Base-by-base conservation (phyloP, 2,888 invertebrate species). In the Alsophila aescularia region DNA sequence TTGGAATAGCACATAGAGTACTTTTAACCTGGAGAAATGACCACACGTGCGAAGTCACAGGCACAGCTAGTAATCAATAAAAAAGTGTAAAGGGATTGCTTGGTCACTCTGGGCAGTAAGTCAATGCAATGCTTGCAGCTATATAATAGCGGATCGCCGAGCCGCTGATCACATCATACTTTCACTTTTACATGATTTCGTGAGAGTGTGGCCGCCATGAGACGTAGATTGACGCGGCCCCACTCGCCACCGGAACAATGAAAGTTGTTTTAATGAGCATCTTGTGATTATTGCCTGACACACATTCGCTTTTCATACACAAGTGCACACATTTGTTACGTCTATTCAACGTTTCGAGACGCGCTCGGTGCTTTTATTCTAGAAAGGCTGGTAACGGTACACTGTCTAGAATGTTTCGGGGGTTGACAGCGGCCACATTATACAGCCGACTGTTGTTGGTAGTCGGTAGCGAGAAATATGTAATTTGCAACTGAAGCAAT, bases 141-240 rank as follows among this genome's bases (percentile, higher is more conserved):
- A 40, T 61, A 40, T 59, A 66, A 71, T 64, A 67, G 65, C 65
- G 61, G 72, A 66, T 62, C 55, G 65, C 64, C 61, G 63, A 56
- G 52, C 59, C 72, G 74, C 69, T 76, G 82, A 84, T 85, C 87
- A 80, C 83, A 83, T 83, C 78, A 81, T 78, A 89, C 90, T 90
- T 90, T 90, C 90, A 89, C 89, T 90, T 90, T 89, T 85, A 81
- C 76, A 69, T 79, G 79, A 84, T 88, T 87, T 87, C 79, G 84
- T 83, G 83, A 79, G 69, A 83, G 79, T 73, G 75, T 72, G 72
- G 73, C 72, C 73, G 72, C 69, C 62, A 68, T 67, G 67, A 72
- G 72, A 58, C 55, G 59, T 47, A 60, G 67, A 72, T 66, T 69
- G 71, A 73, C 72, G 70, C 67, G 69, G 77, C 77, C 73, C 74